Evolutionary conservation across 2,113 vertebrate genomes (phyloP).

Genomic region (Megalops atlanticus): DNA sequence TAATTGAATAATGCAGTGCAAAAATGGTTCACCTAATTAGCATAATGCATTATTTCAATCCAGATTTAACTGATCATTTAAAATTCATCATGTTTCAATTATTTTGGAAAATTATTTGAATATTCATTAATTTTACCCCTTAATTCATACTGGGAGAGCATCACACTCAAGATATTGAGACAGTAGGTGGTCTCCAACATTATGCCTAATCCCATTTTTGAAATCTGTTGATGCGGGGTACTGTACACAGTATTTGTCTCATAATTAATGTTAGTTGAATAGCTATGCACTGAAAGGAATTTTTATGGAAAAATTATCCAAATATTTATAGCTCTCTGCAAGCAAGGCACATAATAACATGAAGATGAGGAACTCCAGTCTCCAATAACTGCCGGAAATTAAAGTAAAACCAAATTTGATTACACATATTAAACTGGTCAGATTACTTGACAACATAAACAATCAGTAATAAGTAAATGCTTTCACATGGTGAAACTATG

Average conservation of each 20-base stretch:
- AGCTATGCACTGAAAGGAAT: slow-evolving; percentile 6
- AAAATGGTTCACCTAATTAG: neutral
- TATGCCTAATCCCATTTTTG: slow-evolving; percentile 15
- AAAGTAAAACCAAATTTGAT: slow-evolving; percentile 25
- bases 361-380: slow-evolving; percentile 11
- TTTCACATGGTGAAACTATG: neutral
- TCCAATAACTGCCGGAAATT: slow-evolving; percentile 9
- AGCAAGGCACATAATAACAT: slow-evolving; percentile 22
- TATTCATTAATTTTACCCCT: neutral
- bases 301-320: slow-evolving; percentile 22
- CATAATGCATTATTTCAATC: neutral
- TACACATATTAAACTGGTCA: slow-evolving; percentile 14
- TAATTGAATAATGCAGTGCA: neutral
- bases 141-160: neutral
- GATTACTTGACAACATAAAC: slow-evolving; percentile 12
- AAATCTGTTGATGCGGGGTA: slow-evolving; percentile 9
- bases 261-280: slow-evolving; percentile 19
- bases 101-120: slow-evolving; percentile 10
- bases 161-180: slow-evolving; percentile 12
- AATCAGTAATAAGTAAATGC: neutral
- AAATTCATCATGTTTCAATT: slow-evolving; percentile 9
- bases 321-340: slow-evolving; percentile 27
- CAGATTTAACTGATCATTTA: slow-evolving; percentile 6
- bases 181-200: slow-evolving; percentile 18
- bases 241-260: slow-evolving; percentile 6